A percentile compares a stretch with the other conserved stretches of the same genome.
Conservation (phyloP, 2,797 vertebrate genomes). For the Coccyzus lansbergi region DNA sequence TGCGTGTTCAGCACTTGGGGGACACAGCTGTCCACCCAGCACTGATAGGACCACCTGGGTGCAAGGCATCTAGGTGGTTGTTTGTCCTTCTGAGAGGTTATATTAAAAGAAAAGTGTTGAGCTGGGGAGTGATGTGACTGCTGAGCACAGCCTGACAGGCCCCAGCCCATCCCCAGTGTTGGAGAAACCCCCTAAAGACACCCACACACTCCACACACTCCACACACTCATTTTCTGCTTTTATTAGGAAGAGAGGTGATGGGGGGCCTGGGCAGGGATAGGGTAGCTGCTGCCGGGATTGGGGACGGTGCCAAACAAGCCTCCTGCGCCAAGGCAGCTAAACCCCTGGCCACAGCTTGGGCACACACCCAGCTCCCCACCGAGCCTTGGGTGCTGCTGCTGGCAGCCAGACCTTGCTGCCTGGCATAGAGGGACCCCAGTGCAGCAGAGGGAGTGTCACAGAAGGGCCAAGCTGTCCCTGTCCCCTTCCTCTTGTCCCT, state of each 20-base stretch:
- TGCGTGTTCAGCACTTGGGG: not conserved
- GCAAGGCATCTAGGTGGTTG: rapidly evolving
- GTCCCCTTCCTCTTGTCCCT: rapidly evolving
- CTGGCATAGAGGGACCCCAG: rapidly evolving
- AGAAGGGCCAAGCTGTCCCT: not conserved
- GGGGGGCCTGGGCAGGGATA: not conserved
- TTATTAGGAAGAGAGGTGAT: slow-evolving; percentile 18
- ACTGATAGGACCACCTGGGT: rapidly evolving
- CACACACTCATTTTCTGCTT: not conserved
- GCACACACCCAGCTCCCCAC: not conserved
- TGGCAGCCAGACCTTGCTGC: rapidly evolving
- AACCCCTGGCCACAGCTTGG: not conserved
- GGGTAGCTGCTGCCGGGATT: not conserved
- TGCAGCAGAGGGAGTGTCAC: not conserved
- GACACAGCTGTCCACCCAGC: not conserved
- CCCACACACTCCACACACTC: not conserved
- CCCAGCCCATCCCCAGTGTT: rapidly evolving
- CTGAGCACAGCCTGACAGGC: rapidly evolving
- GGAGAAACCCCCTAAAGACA: not conserved
- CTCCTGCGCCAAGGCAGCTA: rapidly evolving
- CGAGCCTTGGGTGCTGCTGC: not conserved
- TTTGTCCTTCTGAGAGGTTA: not conserved
- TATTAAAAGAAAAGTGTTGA: not conserved
- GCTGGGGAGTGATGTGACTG: rapidly evolving
- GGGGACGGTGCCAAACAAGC: not conserved